Evolutionary conservation across 2,797 vertebrate genomes (phyloP).

Genomic region (Rhinophrynus dorsalis): DNA sequence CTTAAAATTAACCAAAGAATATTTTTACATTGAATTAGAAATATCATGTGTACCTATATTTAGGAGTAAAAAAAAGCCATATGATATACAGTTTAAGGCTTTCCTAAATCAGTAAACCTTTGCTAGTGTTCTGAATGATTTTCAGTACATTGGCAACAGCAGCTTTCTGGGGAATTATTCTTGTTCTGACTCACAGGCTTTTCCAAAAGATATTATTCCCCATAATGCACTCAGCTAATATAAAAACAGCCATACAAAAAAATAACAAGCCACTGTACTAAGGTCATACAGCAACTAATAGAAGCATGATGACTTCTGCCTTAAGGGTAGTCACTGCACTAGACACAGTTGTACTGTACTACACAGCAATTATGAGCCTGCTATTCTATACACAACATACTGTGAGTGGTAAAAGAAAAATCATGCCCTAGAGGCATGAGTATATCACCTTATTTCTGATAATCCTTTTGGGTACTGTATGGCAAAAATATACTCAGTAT

Average conservation of each 20-base stretch:
- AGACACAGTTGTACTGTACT: conserved; percentile 41
- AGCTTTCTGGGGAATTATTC: not conserved
- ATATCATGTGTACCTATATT: too few species aligned
- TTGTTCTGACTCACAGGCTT: not conserved
- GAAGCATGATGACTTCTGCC: conserved; percentile 43
- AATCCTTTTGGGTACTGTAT: conserved; percentile 15
- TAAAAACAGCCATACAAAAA: conserved; percentile 25
- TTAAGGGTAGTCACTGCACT: conserved; percentile 39
- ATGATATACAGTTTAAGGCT: not conserved
- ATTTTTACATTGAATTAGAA: too few species aligned
- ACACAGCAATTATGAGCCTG: conserved; percentile 40
- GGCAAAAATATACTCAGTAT: conserved; percentile 7
- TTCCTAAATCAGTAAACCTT: not conserved
- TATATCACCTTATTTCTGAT: conserved; percentile 42
- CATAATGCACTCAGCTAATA: conserved; percentile 22
- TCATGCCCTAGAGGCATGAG: conserved; percentile 40
- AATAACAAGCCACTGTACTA: conserved; percentile 34
- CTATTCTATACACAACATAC: conserved; percentile 34
- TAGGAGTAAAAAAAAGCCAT: too few species aligned
- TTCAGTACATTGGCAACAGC: not conserved
- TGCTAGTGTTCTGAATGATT: not conserved
- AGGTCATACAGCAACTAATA: conserved; percentile 42
- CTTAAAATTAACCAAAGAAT: too few species aligned
- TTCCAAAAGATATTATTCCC: conserved; percentile 18
- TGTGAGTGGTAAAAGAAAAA: conserved; percentile 29